Conservation (phyloP, 2,888 invertebrate species). For the Tortricodes alternella region DNA sequence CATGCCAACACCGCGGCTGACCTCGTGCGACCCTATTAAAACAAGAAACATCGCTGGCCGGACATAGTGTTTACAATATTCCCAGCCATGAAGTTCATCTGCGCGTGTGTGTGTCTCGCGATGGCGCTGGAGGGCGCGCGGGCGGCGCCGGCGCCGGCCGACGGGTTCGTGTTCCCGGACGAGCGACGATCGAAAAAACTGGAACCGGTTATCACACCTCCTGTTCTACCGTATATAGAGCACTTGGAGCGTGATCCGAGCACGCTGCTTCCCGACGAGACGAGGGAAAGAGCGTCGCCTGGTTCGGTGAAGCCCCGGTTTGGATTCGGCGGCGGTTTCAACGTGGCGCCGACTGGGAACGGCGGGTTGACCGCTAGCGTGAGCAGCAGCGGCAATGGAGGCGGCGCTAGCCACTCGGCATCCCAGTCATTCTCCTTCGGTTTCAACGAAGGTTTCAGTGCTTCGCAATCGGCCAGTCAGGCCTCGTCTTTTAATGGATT, state of each 20-base stretch:
- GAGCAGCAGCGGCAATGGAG: conserved; percentile 69
- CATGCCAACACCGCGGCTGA: conserved; percentile 75
- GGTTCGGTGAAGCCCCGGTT: conserved; percentile 61
- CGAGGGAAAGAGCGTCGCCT: conserved; percentile 37
- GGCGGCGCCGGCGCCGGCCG: conserved; percentile 58
- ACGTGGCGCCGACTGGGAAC: conserved; percentile 65
- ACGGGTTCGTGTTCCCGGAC: conserved; percentile 68
- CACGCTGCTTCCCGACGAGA: conserved; percentile 66
- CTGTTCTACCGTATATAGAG: conserved; percentile 74
- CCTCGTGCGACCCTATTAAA: conserved; percentile 80
- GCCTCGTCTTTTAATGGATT: conserved; percentile 75
- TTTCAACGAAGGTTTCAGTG: conserved; percentile 76
- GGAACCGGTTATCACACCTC: conserved; percentile 75
- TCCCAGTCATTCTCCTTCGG: conserved; percentile 77
- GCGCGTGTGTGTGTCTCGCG: conserved; percentile 54
- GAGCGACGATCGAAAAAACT: conserved; percentile 61
- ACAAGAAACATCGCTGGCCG: conserved; percentile 65
- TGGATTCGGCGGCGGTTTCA: conserved; percentile 68
- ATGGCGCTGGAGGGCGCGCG: conserved; percentile 42
- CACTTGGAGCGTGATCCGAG: conserved; percentile 79
- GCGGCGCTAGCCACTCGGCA: conserved; percentile 71
- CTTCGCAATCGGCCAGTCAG: conserved; percentile 77
- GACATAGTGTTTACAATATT: conserved; percentile 65
- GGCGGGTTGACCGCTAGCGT: conserved; percentile 73
- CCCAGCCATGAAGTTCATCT: conserved; percentile 71